phyloP scores from a whole-genome alignment of 2,888 invertebrate species.

The Antheraea assamensis region DNA sequence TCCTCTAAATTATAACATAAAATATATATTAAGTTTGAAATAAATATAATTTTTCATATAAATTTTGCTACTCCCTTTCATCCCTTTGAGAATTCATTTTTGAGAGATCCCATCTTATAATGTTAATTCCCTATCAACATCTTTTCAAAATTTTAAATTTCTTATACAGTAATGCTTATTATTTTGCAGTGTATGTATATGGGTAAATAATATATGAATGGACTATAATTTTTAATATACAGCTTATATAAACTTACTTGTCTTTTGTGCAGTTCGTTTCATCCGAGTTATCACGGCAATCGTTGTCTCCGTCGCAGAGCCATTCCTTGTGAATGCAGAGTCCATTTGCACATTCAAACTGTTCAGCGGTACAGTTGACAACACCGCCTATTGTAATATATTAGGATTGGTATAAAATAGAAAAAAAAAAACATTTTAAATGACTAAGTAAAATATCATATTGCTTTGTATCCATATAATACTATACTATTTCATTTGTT shows the following conservation, averaged over 20 bases:
- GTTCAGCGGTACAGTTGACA: conserved; percentile 85
- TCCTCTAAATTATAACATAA: too few species aligned
- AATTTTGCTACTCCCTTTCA: too few species aligned
- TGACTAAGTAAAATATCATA: too few species aligned
- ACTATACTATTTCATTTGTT: too few species aligned
- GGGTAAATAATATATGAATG: background rate
- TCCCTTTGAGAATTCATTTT: too few species aligned
- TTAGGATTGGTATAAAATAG: background rate
- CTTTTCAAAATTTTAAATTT: too few species aligned
- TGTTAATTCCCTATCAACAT: too few species aligned
- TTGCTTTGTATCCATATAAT: too few species aligned
- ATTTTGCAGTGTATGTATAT: background rate
- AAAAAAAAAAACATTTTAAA: background rate
- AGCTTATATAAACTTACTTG: conserved; percentile 81
- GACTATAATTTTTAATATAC: background rate
- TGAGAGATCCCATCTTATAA: too few species aligned
- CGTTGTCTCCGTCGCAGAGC: conserved; percentile 91
- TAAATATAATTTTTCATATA: too few species aligned
- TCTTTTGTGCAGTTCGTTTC: conserved; percentile 87
- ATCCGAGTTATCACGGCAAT: conserved; percentile 91
- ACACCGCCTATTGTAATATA: conserved; percentile 49
- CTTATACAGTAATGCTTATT: background rate
- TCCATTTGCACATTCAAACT: conserved; percentile 90
- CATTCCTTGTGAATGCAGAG: conserved; percentile 88
- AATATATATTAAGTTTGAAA: too few species aligned